These are phyloP conservation scores for Piscicola geometra DNA, from an alignment of 2,888 invertebrate genomes.

Conservation along the genomic window DNA sequence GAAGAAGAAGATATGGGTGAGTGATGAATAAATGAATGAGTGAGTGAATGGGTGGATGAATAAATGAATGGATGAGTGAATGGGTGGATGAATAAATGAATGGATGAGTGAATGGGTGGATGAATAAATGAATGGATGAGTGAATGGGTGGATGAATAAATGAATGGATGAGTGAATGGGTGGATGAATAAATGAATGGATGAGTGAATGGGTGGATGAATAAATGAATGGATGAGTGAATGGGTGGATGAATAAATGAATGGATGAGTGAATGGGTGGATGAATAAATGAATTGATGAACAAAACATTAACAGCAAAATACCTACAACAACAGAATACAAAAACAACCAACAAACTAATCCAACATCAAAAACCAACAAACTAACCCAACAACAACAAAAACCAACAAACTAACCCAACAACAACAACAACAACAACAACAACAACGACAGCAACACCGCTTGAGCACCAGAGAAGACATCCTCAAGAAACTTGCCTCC, in stretches of 20 bases:
- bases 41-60: too few relatives aligned
- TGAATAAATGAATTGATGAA: too few relatives aligned
- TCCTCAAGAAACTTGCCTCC: constrained; percentile 73
- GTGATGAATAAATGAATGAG: too few relatives aligned
- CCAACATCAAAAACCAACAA: too few relatives aligned
- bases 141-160: too few relatives aligned
- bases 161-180: neutral
- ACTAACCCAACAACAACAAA: too few relatives aligned
- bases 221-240: neutral
- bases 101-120: neutral
- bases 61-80: neutral
- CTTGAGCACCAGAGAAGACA: constrained; percentile 86
- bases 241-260: too few relatives aligned
- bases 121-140: neutral
- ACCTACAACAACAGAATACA: too few relatives aligned
- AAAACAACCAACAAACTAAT: too few relatives aligned
- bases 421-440: neutral
- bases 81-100: neutral
- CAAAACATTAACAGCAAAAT: neutral
- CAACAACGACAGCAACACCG: constrained; percentile 62
- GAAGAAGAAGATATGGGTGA: constrained; percentile 14
- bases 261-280: too few relatives aligned
- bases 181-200: neutral
- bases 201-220: neutral
- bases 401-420: neutral